Conservation (phyloP, 2,797 vertebrate genomes). For the Psittacula echo region DNA sequence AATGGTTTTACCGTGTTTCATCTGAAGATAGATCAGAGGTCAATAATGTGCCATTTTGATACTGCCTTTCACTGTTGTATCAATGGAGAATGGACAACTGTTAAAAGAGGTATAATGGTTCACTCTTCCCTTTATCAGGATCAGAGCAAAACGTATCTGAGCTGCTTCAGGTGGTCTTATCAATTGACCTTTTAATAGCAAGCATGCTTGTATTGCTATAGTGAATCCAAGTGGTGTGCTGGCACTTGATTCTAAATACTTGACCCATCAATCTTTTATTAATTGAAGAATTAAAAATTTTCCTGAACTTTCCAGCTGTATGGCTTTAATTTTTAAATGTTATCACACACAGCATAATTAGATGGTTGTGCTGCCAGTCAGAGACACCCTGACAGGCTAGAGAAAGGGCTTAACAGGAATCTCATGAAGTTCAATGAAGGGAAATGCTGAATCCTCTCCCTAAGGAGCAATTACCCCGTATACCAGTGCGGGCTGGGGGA, state of each 20-base stretch:
- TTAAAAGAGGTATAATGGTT: neutral
- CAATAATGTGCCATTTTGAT: neutral
- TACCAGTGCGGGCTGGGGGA: neutral
- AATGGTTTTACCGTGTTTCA: neutral
- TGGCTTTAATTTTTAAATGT: neutral
- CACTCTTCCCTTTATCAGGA: neutral
- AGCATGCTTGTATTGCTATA: neutral
- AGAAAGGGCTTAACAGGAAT: neutral
- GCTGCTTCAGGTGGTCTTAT: neutral
- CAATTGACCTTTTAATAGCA: neutral
- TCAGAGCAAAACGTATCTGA: neutral
- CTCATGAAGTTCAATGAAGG: neutral
- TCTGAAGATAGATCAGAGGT: neutral
- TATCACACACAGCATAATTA: neutral
- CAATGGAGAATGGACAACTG: neutral
- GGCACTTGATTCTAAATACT: neutral
- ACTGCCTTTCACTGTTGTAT: neutral
- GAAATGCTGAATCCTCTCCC: neutral
- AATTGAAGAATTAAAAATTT: neutral
- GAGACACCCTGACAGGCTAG: neutral
- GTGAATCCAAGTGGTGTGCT: neutral
- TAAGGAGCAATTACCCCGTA: neutral
- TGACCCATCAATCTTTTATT: neutral
- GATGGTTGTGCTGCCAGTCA: neutral
- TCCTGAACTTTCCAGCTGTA: neutral